A percentile compares a stretch with the other conserved stretches of the same genome.
Conservation (phyloP, 2,888 invertebrate species). For the Phragmatobia fuliginosa region DNA sequence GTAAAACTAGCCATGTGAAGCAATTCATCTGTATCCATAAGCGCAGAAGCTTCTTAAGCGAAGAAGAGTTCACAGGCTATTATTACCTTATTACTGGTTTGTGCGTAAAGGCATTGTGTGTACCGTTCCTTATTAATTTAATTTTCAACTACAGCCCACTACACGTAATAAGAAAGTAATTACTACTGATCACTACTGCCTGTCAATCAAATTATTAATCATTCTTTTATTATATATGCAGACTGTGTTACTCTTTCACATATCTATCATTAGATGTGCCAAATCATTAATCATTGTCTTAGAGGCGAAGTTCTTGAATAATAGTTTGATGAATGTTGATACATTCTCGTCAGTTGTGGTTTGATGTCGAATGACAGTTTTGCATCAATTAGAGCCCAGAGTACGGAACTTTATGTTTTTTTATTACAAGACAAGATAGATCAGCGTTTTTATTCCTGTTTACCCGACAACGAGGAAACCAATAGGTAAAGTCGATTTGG, state of each 20-base stretch:
- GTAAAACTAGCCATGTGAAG: no score
- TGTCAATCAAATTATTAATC: constrained; percentile 25
- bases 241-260: neutral
- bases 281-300: constrained; percentile 9
- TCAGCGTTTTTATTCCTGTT: no score
- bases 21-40: no score
- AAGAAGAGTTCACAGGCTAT: neutral
- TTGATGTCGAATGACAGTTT: neutral
- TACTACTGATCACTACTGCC: constrained; percentile 18
- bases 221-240: constrained; percentile 13
- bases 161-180: constrained; percentile 13
- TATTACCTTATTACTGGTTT: neutral
- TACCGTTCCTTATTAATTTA: constrained; percentile 1
- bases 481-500: no score
- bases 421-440: neutral
- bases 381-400: neutral
- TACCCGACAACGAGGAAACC: no score
- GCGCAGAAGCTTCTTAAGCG: no score
- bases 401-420: neutral
- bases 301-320: neutral
- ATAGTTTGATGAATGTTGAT: neutral
- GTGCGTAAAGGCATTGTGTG: neutral
- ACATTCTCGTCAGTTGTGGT: neutral
- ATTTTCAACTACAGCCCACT: constrained; percentile 10
- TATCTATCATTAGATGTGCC: constrained; percentile 4